Evolutionary conservation across 2,113 vertebrate genomes (phyloP).

Genomic region (Mixornis gularis): DNA sequence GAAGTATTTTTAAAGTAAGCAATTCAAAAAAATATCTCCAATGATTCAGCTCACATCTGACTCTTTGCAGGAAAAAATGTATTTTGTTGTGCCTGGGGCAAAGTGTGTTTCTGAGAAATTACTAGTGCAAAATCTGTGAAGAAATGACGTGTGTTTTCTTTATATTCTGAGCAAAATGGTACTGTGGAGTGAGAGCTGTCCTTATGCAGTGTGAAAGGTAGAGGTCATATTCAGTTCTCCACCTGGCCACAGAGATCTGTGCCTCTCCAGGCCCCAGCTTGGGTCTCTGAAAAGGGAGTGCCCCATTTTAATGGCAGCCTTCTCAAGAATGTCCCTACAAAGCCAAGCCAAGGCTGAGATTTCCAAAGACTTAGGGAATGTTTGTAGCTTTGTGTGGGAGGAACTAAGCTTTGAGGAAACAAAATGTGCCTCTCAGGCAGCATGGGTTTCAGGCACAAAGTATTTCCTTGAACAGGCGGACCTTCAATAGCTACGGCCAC

Average conservation of each 20-base stretch:
- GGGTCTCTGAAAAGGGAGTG: neutral
- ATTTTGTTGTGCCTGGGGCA: neutral
- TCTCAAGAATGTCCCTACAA: neutral
- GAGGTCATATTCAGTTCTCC: neutral
- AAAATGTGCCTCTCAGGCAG: constrained; percentile 17
- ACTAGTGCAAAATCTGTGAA: neutral
- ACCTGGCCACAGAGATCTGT: neutral
- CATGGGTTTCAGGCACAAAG: neutral
- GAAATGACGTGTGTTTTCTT: neutral
- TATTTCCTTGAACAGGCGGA: constrained; percentile 4
- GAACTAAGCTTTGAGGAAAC: constrained; percentile 19
- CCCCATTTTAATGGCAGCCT: neutral
- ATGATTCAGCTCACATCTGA: neutral
- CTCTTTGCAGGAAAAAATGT: neutral
- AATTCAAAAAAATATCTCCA: neutral
- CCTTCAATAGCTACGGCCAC: neutral
- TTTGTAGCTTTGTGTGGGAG: neutral
- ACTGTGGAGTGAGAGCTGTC: neutral
- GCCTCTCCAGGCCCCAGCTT: neutral
- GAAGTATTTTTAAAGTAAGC: constrained; percentile 8
- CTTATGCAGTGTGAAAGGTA: neutral
- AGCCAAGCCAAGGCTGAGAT: neutral
- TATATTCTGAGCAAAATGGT: neutral
- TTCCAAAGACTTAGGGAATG: neutral
- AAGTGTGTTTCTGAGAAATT: neutral